These are phyloP conservation scores for Tenthredo mesomela DNA, from an alignment of 2,888 invertebrate genomes.

Conservation along the genomic window DNA sequence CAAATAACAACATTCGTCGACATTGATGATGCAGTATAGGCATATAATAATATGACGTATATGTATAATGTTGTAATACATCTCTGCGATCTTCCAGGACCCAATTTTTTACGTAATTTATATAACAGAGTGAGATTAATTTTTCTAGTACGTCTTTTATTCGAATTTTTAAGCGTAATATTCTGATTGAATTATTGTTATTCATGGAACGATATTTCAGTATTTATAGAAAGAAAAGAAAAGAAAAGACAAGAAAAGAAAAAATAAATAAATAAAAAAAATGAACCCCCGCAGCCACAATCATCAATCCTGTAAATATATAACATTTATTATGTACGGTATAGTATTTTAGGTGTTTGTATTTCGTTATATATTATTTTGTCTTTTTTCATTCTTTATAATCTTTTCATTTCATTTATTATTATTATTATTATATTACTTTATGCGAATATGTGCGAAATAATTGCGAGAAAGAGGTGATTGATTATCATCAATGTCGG, in stretches of 20 bases:
- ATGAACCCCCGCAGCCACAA: constrained; percentile 7
- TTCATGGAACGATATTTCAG: constrained; percentile 4
- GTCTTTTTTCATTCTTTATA: background rate
- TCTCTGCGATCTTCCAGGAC: constrained; percentile 26
- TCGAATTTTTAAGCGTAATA: background rate
- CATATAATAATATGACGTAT: background rate
- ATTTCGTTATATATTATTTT: constrained; percentile 19
- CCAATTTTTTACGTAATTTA: constrained; percentile 26
- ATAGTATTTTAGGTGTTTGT: constrained; percentile 32
- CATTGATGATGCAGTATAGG: background rate
- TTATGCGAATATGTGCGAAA: background rate
- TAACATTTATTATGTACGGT: background rate
- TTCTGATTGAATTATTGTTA: background rate
- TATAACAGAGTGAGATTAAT: constrained; percentile 27
- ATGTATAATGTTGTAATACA: background rate
- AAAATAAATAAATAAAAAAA: background rate
- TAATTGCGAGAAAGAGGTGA: background rate
- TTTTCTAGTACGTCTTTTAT: constrained; percentile 20
- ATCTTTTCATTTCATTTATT: too few species aligned
- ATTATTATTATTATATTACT: background rate
- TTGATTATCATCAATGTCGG: background rate
- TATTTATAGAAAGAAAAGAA: background rate
- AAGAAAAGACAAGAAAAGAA: background rate
- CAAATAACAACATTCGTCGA: constrained; percentile 40
- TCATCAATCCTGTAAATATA: constrained; percentile 33